phyloP scores from a whole-genome alignment of 1,140 invertebrate species.

The Wasmannia auropunctata region DNA sequence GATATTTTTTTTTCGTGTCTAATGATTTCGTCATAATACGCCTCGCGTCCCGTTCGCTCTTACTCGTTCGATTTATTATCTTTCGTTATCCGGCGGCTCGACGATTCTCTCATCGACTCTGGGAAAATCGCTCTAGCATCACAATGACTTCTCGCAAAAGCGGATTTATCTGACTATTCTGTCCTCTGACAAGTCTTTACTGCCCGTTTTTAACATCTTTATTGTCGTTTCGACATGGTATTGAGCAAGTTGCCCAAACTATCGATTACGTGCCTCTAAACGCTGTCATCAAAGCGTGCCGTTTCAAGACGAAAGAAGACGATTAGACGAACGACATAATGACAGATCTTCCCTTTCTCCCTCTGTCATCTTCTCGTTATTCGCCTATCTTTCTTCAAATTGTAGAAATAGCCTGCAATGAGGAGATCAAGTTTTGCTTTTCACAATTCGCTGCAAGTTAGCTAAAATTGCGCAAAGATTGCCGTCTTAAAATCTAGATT shows the following conservation, averaged over 20 bases:
- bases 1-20: slow-evolving; percentile 32
- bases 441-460: slow-evolving; percentile 28
- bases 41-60: slow-evolving; percentile 5
- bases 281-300: slow-evolving; percentile 57
- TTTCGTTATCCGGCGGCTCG: slow-evolving; percentile 24
- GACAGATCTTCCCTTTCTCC: slow-evolving; percentile 48
- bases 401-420: slow-evolving; percentile 36
- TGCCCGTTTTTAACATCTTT: slow-evolving; percentile 55
- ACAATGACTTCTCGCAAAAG: background rate
- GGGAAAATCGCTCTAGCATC: slow-evolving; percentile 1
- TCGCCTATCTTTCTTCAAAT: background rate
- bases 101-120: background rate
- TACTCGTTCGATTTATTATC: slow-evolving; percentile 55
- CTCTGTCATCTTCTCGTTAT: slow-evolving; percentile 8
- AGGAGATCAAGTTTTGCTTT: slow-evolving; percentile 17
- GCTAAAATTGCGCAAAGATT: slow-evolving; percentile 41
- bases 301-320: slow-evolving; percentile 47
- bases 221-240: slow-evolving; percentile 46
- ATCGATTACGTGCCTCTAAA: slow-evolving; percentile 57
- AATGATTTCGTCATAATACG: slow-evolving; percentile 61
- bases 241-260: slow-evolving; percentile 58
- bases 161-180: background rate
- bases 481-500: slow-evolving; percentile 25
- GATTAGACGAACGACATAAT: slow-evolving; percentile 63
- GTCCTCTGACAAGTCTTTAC: background rate